phyloP scores from a whole-genome alignment of 1,140 invertebrate genomes.

The Diachasmimorpha longicaudata region DNA sequence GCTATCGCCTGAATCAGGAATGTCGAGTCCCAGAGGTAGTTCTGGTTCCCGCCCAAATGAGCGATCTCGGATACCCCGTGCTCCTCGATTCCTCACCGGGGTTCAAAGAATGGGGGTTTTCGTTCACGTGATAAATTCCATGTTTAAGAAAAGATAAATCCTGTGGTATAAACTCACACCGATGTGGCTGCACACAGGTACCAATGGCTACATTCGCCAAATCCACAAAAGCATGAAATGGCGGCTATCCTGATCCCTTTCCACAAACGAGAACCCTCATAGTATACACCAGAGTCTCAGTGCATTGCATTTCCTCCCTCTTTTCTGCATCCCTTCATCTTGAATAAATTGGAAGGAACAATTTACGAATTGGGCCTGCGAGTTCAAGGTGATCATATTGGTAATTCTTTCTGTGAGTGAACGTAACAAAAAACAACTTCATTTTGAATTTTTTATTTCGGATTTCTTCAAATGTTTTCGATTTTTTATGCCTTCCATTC shows the following conservation, averaged over 20 bases:
- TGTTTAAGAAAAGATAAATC: slow-evolving; percentile 45
- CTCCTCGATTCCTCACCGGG: neutral
- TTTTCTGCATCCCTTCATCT: neutral
- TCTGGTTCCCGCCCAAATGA: neutral
- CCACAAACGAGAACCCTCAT: neutral
- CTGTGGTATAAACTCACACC: slow-evolving; percentile 20
- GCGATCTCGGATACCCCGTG: neutral
- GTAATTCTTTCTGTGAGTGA: no score
- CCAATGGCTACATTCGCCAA: slow-evolving; percentile 7
- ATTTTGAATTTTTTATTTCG: no score
- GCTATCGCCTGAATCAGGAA: slow-evolving; percentile 39
- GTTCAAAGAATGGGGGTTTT: slow-evolving; percentile 31
- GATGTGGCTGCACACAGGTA: neutral
- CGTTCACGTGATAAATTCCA: slow-evolving; percentile 40
- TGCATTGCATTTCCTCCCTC: slow-evolving; percentile 10
- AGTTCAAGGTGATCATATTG: no score
- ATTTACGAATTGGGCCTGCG: no score
- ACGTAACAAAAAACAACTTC: no score
- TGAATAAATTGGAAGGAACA: no score
- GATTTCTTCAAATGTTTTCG: no score
- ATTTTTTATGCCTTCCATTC: no score
- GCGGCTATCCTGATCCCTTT: slow-evolving; percentile 16
- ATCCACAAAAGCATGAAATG: slow-evolving; percentile 29
- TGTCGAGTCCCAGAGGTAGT: slow-evolving; percentile 35
- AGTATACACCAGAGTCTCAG: slow-evolving; percentile 5